Evolutionary conservation across 2,888 invertebrate genomes (phyloP).

Genomic region (Eristalis pertinax): DNA sequence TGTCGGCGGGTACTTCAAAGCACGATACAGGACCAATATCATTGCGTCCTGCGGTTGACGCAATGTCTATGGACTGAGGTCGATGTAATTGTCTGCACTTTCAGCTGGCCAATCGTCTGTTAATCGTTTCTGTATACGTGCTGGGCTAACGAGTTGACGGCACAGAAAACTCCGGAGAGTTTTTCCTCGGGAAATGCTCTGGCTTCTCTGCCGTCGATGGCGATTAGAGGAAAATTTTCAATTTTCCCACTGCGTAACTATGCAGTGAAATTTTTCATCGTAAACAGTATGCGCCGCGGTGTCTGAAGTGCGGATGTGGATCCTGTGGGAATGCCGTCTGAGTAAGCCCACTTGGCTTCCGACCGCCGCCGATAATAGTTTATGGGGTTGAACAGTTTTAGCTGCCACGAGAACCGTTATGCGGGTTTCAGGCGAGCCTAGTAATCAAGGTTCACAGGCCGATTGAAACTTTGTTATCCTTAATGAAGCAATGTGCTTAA

Average conservation of each 20-base stretch:
- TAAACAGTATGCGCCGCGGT: slow-evolving; percentile 13
- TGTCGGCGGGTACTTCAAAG: slow-evolving; percentile 18
- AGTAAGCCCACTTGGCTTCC: neutral
- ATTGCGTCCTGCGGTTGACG: slow-evolving; percentile 18
- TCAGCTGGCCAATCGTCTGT: slow-evolving; percentile 23
- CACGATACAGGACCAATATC: neutral
- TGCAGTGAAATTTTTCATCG: slow-evolving; percentile 56
- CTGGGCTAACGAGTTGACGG: slow-evolving; percentile 36
- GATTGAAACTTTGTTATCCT: too few species aligned
- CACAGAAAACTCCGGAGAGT: slow-evolving; percentile 47
- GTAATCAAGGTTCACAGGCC: neutral
- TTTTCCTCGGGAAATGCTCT: slow-evolving; percentile 45
- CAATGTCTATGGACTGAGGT: slow-evolving; percentile 9
- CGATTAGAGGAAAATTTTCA: slow-evolving; percentile 46
- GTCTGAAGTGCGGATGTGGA: slow-evolving; percentile 25
- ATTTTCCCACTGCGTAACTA: slow-evolving; percentile 63
- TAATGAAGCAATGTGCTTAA: too few species aligned
- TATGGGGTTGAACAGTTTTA: neutral
- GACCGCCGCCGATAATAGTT: neutral
- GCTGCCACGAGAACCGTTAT: neutral
- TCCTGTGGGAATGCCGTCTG: slow-evolving; percentile 13
- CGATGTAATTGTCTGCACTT: slow-evolving; percentile 44
- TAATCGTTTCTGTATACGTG: slow-evolving; percentile 30
- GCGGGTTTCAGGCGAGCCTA: neutral
- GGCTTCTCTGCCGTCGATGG: slow-evolving; percentile 2